These are phyloP conservation scores for Archivesica marissinica DNA, from an alignment of 1,140 invertebrate genomes.

Conservation along the genomic window DNA sequence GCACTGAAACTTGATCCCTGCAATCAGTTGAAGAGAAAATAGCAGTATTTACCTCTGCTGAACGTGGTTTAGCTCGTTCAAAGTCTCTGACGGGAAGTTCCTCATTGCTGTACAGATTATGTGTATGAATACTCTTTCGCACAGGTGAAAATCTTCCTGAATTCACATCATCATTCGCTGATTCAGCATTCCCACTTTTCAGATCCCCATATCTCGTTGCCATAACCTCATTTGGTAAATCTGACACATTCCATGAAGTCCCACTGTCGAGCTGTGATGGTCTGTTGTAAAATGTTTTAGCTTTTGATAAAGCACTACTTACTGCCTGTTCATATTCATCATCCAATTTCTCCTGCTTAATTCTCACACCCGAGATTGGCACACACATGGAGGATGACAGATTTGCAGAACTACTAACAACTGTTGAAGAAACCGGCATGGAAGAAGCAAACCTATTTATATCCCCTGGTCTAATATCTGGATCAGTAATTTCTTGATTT, in stretches of 20 bases:
- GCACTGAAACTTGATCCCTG: too few relatives aligned
- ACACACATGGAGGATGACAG: background rate
- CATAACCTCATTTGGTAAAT: background rate
- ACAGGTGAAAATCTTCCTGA: conserved; percentile 17
- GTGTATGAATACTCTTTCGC: conserved; percentile 41
- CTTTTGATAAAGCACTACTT: conserved; percentile 7
- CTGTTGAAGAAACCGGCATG: background rate
- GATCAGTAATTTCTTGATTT: background rate
- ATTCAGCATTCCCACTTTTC: background rate
- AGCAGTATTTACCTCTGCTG: background rate
- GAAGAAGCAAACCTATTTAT: conserved; percentile 21
- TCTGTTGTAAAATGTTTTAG: conserved; percentile 1
- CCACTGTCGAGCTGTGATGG: background rate
- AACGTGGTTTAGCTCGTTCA: background rate
- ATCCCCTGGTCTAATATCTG: background rate
- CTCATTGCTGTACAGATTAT: conserved; percentile 25
- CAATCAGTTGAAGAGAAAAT: too few relatives aligned
- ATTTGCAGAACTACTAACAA: background rate
- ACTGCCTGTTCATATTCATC: conserved; percentile 41
- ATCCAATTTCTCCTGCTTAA: conserved; percentile 47
- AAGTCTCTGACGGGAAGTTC: conserved; percentile 37
- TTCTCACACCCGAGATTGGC: background rate
- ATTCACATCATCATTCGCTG: background rate
- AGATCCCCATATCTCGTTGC: background rate
- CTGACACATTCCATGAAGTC: background rate